Evolutionary conservation across 2,797 vertebrate species (phyloP), one percentile per base, ranked within the genome.

Genomic region (Poeciliopsis presidionis): DNA sequence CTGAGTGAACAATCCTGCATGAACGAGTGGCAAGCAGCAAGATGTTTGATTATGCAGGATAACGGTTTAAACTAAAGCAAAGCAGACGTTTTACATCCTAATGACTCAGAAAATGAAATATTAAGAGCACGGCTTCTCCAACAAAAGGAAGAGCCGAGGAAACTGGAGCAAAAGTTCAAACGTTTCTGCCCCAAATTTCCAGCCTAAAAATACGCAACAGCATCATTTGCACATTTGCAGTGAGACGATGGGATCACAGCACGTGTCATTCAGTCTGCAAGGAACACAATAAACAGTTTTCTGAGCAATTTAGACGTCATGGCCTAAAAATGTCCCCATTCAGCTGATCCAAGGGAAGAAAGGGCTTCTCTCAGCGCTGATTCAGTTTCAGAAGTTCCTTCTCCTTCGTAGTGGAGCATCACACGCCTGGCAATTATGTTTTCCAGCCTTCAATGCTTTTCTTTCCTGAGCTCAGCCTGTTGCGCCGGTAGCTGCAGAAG

Each of bases 251-350:
- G 45, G 78, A 82, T 82, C 67, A 36, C 28, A 82, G 59, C n/a
- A 8, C 61, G 63, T 80, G 88, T 82, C 87, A 75, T 59, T 85
- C 72, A 78, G 84, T 69, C 76, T 71, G 43, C 22, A 61, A 87
- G 78, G 51, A 82, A 77, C 73, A 61, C 67, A 30, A 45, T 72
- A 77, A 78, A 75, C 74, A 41, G 36, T 51, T 77, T 76, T 81
- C 74, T 72, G 57, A 59, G 83, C 86, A 77, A 73, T 85, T 86
- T 74, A 46, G 69, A 86, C 39, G 18, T 69, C 39, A 0, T 73
- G 87, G 87, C 89, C 89, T 82, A 73, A 90, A 89, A 91, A 86
- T 39, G 84, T 83, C 83, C 72, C n/a, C 55, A 45, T 80, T 84
- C 82, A 78, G 83, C 87, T 84, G 82, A 91, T 89, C 74, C 76